Percentiles rank a stretch among this genome's conserved stretches.
phyloP scores from a whole-genome alignment of 2,888 invertebrate species.

The Philereme vetulata region DNA sequence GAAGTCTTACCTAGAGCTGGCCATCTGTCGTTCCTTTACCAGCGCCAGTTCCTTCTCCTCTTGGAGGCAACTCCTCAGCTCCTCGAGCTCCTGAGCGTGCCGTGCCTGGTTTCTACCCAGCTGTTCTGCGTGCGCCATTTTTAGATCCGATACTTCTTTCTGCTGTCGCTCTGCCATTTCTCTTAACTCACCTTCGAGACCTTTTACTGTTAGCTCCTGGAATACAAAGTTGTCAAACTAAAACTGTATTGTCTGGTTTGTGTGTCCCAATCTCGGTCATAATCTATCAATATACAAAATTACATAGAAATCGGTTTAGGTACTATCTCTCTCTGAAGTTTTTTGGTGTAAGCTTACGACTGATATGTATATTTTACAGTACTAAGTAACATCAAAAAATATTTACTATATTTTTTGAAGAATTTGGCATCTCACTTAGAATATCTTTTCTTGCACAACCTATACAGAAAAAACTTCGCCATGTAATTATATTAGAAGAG shows the following conservation, averaged over 20 bases:
- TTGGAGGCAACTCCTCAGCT: slow-evolving; percentile 82
- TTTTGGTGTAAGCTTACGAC: too few species aligned
- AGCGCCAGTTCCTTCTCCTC: slow-evolving; percentile 72
- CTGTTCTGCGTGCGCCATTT: slow-evolving; percentile 72
- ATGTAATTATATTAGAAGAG: too few species aligned
- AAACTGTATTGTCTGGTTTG: not conserved
- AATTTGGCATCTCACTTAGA: too few species aligned
- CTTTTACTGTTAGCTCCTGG: slow-evolving; percentile 92
- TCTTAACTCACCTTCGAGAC: slow-evolving; percentile 92
- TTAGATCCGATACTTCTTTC: slow-evolving; percentile 83
- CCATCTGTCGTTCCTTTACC: slow-evolving; percentile 73
- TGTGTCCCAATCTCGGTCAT: not conserved
- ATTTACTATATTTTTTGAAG: too few species aligned
- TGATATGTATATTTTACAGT: too few species aligned
- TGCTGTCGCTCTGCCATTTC: slow-evolving; percentile 90
- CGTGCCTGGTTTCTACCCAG: slow-evolving; percentile 66
- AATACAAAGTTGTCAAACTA: not conserved
- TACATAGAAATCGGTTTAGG: not conserved
- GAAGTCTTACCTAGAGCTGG: slow-evolving; percentile 63
- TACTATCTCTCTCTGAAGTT: too few species aligned
- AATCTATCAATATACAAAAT: too few species aligned
- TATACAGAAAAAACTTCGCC: too few species aligned
- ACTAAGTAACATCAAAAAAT: too few species aligned
- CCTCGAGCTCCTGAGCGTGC: slow-evolving; percentile 72
- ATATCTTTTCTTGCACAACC: too few species aligned